Evolutionary conservation across 2,888 invertebrate genomes (phyloP).

Genomic region (Pemphredon lugubris): DNA sequence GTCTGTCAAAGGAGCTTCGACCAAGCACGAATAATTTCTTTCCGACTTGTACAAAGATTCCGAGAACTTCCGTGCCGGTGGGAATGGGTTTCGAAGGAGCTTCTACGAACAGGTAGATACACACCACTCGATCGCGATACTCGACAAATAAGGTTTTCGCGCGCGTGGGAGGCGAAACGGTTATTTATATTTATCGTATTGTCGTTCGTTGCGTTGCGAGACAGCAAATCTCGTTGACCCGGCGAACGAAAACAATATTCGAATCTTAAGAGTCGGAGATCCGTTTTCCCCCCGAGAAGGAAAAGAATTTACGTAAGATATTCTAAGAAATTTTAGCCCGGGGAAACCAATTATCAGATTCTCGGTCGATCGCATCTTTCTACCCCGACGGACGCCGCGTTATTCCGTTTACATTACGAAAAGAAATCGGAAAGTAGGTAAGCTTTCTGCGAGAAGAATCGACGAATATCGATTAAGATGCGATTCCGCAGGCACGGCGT

Average conservation of each 20-base stretch:
- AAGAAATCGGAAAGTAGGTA: slow-evolving; percentile 13
- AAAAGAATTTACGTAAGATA: no score
- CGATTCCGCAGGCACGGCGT: slow-evolving; percentile 61
- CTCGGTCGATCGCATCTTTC: slow-evolving; percentile 10
- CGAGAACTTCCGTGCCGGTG: not conserved
- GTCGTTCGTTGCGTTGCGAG: no score
- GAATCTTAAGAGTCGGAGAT: no score
- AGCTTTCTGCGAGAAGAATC: slow-evolving; percentile 50
- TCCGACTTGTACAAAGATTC: slow-evolving; percentile 11
- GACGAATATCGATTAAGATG: slow-evolving; percentile 73
- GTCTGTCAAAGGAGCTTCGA: slow-evolving; percentile 50
- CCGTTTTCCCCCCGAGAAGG: no score
- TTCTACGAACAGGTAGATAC: slow-evolving; percentile 29
- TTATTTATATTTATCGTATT: no score
- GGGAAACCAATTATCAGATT: slow-evolving; percentile 24
- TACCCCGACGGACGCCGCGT: slow-evolving; percentile 12
- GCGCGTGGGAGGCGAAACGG: no score
- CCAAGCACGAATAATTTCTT: slow-evolving; percentile 59
- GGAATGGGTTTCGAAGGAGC: slow-evolving; percentile 42
- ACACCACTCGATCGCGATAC: no score
- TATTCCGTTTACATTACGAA: slow-evolving; percentile 38
- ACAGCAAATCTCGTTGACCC: no score
- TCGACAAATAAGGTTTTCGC: no score
- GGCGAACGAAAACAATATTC: no score
- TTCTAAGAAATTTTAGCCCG: no score